phyloP scores from a whole-genome alignment of 1,140 invertebrate genomes.

The Daktulosphaira vitifoliae region DNA sequence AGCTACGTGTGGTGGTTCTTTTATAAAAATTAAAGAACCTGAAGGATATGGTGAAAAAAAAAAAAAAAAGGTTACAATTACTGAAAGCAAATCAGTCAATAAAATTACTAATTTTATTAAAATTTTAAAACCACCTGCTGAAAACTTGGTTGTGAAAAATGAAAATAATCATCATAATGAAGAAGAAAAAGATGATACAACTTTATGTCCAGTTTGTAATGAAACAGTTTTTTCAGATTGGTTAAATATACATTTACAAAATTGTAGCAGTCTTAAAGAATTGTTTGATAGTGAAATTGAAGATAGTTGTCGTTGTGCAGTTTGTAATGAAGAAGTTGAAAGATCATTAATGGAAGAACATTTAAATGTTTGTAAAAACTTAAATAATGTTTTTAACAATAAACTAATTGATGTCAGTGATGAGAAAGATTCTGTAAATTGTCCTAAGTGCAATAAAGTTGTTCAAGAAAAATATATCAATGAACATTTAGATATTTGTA shows the following conservation, averaged over 20 bases:
- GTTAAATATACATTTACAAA: conserved; percentile 37
- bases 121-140: conserved; percentile 19
- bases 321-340: conserved; percentile 46
- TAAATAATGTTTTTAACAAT: conserved; percentile 37
- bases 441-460: conserved; percentile 33
- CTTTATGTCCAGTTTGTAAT: conserved; percentile 30
- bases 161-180: too few species aligned
- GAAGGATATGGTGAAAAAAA: conserved; percentile 48
- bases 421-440: conserved; percentile 21
- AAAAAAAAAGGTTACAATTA: conserved; percentile 36
- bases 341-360: conserved; percentile 45
- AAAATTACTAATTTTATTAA: conserved; percentile 33
- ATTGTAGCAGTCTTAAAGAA: conserved; percentile 3
- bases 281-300: conserved; percentile 42
- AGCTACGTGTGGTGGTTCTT: conserved; percentile 70
- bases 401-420: conserved; percentile 31
- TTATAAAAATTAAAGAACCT: conserved; percentile 72
- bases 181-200: background rate
- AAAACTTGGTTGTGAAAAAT: too few species aligned
- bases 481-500: conserved; percentile 37
- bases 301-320: conserved; percentile 46
- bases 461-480: conserved; percentile 35
- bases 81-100: conserved; percentile 33
- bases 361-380: conserved; percentile 42
- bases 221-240: conserved; percentile 36